Base-by-base conservation (phyloP, 1,140 invertebrate species). In the Venustaconcha ellipsiformis region DNA sequence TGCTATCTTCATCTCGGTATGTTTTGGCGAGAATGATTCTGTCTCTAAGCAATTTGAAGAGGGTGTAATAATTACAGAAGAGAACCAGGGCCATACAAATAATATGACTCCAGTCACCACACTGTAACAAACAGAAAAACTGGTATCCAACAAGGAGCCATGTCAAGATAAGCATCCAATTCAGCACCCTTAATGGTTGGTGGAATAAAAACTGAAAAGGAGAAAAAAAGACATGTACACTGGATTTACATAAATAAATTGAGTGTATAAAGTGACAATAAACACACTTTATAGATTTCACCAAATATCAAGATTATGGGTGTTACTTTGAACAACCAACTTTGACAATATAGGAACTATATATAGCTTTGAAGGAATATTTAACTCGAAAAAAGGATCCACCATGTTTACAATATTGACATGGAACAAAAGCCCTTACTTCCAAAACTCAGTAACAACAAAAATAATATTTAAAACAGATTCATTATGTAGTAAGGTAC, bases 21-120 rank as follows among this genome's bases (percentile, higher is more conserved):
- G 83, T 80, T 78, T 87, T 87, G 14, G 80, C 79, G 67, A 96
- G 94, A 59, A 98, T 93, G 1, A 97, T 90, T 88, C 94, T 95
- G 88, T 98, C 96, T 70, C 96, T 92, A 8, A 94, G 91, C 69
- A 97, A 91, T 90, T 97, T 97, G 83, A 96, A 98, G 12, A 99
- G 92, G 1, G 96, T 95, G 81, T 96, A 95, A 89, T 97, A 97
- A 89, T 97, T 98, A 66, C 95, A 95, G 84, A 96, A 94, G 14
- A 97, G 92, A 37, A 98, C 91, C 57, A 97, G 91, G 17, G 95
- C 93, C 76, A 97, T 92, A 20, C 96, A 96, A 14, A 98, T 85
- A 56, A 97, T 93, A 87, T 97, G 94, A 89, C 97, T 95, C 97
- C 97, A 99, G 81, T 96, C 94, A 14, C 93, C 92, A 4, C 94